These are phyloP conservation scores for Phacellophora camtschatica DNA, from an alignment of 30 jellyfish, hydroid and myxozoan species.

Conservation along the genomic window DNA sequence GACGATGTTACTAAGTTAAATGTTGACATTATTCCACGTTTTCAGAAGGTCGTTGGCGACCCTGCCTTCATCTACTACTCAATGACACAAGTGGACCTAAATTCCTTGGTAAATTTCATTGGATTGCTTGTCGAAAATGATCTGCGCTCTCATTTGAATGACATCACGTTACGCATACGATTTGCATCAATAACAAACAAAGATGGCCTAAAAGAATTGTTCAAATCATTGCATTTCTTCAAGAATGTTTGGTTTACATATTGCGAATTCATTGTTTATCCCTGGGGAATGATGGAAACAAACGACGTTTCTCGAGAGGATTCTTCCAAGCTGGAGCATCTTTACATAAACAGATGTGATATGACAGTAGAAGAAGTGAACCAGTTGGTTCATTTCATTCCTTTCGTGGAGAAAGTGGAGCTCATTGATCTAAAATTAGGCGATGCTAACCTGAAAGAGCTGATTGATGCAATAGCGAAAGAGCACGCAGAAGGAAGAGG, in stretches of 20 bases:
- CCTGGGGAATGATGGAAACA: background rate
- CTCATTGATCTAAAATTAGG: background rate
- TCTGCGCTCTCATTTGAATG: background rate
- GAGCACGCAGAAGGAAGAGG: slow-evolving; percentile 1
- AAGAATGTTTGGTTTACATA: slow-evolving; percentile 1
- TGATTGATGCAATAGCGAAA: background rate
- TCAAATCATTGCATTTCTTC: background rate
- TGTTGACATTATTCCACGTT: background rate
- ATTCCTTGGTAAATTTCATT: background rate
- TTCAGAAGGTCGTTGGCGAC: slow-evolving; percentile 3
- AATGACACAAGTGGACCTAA: background rate
- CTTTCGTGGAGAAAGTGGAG: background rate
- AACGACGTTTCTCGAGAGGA: background rate
- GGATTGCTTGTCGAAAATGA: background rate
- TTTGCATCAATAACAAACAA: background rate
- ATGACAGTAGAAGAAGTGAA: background rate
- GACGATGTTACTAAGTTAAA: background rate
- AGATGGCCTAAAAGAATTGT: background rate
- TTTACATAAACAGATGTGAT: background rate
- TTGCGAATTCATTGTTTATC: background rate
- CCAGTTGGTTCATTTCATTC: background rate
- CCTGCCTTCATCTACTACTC: background rate
- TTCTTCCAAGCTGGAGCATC: background rate
- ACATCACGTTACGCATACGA: background rate
- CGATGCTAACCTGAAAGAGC: background rate